Conservation (phyloP, 2,113 vertebrate species). For the Caracal caracal region DNA sequence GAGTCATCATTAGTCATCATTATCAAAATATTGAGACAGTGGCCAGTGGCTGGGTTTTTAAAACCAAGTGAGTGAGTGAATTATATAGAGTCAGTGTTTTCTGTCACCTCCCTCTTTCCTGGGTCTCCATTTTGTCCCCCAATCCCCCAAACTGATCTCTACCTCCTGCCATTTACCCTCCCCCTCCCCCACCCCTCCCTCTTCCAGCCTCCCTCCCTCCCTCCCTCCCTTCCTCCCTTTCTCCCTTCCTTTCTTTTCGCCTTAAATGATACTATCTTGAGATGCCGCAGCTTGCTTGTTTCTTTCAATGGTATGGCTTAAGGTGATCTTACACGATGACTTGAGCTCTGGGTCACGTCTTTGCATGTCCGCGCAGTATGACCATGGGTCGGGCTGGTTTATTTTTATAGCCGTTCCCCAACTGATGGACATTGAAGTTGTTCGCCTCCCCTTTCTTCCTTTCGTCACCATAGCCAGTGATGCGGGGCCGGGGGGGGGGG, state of each 20-base stretch:
- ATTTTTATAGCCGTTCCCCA: not conserved
- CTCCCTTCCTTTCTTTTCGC: not conserved
- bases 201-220: rapidly evolving
- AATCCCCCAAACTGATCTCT: not conserved
- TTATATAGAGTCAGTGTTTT: not conserved
- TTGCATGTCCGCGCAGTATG: not conserved
- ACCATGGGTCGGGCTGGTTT: not conserved
- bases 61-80: not conserved
- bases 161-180: not conserved
- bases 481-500: too few relatives aligned
- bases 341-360: not conserved
- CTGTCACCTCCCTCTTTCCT: not conserved
- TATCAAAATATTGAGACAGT: constrained; percentile 62
- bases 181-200: rapidly evolving
- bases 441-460: not conserved
- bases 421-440: not conserved
- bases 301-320: not conserved
- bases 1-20: constrained; percentile 65
- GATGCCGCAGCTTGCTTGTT: not conserved
- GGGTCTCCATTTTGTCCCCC: not conserved
- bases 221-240: not conserved
- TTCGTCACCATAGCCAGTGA: not conserved
- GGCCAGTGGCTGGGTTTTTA: constrained; percentile 54
- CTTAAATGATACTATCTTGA: not conserved
- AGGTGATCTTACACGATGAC: not conserved